Percentiles rank a stretch among this genome's conserved stretches.
Conservation (phyloP, 2,113 vertebrate species). For the Parus major region DNA sequence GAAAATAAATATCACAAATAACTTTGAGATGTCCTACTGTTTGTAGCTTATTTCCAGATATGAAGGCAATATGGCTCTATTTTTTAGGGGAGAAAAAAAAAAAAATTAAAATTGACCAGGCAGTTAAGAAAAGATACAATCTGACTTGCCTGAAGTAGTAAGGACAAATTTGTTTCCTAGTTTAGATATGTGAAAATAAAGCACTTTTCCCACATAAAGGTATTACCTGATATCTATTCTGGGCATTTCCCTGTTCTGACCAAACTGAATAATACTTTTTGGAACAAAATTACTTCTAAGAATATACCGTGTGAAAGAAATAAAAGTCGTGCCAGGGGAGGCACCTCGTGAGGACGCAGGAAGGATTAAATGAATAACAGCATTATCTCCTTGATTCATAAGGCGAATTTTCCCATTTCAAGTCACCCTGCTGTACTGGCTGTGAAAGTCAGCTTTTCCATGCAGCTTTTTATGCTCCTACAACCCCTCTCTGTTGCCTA, state of each 20-base stretch:
- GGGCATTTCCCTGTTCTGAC: neutral
- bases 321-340: neutral
- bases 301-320: rapidly evolving
- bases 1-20: neutral
- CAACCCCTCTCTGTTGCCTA: neutral
- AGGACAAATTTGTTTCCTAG: neutral
- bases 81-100: neutral
- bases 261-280: neutral
- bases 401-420: neutral
- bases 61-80: neutral
- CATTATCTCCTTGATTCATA: neutral
- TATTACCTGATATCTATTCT: neutral
- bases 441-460: neutral
- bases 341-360: neutral
- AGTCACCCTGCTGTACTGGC: neutral
- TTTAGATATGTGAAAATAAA: neutral
- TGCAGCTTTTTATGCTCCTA: neutral
- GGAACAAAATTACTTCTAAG: neutral
- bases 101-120: neutral
- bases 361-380: neutral
- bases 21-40: neutral
- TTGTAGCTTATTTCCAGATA: neutral
- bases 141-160: neutral
- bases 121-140: neutral
- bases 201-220: neutral